Percentiles rank a stretch among this genome's conserved stretches.
Conservation (phyloP, 35 echinoderm and acorn worm genomes). For the Anneissia japonica region DNA sequence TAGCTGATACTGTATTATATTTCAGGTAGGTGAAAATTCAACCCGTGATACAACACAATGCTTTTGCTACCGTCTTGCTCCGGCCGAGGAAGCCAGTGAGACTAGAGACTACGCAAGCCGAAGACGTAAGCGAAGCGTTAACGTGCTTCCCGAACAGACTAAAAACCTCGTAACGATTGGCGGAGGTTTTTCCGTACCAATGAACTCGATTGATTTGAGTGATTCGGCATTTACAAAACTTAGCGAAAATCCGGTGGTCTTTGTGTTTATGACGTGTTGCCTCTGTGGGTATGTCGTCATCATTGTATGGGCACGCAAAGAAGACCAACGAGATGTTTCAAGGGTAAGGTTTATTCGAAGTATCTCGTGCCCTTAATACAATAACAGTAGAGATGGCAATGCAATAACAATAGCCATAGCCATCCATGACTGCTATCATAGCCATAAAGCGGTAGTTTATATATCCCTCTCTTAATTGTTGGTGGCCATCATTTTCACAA, state of each 20-base stretch:
- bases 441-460: too few relatives aligned
- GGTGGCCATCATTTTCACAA: too few relatives aligned
- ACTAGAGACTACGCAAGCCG: not conserved
- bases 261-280: constrained; percentile 76
- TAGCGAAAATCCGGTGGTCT: constrained; percentile 91
- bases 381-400: too few relatives aligned
- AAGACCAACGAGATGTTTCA: constrained; percentile 71
- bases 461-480: too few relatives aligned
- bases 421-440: too few relatives aligned
- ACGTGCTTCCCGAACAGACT: not conserved
- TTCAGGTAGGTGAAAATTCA: not conserved
- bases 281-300: constrained; percentile 70
- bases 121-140: not conserved
- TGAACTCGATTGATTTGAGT: constrained; percentile 72
- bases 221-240: constrained; percentile 95
- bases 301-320: constrained; percentile 89
- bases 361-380: too few relatives aligned
- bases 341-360: constrained; percentile 34
- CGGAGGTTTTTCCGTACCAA: constrained; percentile 69
- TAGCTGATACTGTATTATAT: too few relatives aligned
- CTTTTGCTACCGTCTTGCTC: not conserved
- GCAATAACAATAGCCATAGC: too few relatives aligned
- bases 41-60: not conserved
- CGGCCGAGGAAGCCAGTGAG: not conserved
- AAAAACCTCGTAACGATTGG: constrained; percentile 12